These are phyloP conservation scores for Sylvia borin DNA, from an alignment of 2,797 vertebrate genomes.

Conservation along the genomic window DNA sequence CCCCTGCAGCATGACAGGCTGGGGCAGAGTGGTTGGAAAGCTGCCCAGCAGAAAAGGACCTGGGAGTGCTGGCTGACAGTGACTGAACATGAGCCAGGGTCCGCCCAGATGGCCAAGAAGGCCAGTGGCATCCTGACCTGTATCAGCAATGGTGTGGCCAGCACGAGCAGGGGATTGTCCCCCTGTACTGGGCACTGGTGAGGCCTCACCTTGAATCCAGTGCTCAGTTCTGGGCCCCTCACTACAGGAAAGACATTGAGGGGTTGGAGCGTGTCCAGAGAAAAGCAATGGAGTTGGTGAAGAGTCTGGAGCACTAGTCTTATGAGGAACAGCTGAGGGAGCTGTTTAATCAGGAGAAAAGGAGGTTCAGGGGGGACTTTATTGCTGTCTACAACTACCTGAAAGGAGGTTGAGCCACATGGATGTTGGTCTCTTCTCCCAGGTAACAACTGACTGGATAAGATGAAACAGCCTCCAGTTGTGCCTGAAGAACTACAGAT, in stretches of 20 bases:
- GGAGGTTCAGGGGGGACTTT: background rate
- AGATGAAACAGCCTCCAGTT: background rate
- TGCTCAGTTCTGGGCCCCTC: background rate
- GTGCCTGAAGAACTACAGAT: background rate
- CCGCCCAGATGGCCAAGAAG: background rate
- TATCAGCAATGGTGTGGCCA: background rate
- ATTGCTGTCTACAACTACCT: background rate
- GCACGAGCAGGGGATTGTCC: background rate
- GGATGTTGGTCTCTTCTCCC: background rate
- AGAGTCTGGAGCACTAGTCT: background rate
- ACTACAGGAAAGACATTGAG: background rate
- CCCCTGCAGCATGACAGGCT: background rate
- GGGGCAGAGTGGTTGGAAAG: background rate
- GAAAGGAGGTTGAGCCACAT: background rate
- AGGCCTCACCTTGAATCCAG: background rate
- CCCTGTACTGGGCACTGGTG: background rate
- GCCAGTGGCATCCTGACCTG: background rate
- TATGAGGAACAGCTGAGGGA: background rate
- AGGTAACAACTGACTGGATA: background rate
- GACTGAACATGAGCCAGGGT: background rate
- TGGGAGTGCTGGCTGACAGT: background rate
- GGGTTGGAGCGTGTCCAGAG: fast-evolving
- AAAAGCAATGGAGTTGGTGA: background rate
- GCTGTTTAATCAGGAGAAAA: background rate
- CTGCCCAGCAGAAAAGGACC: background rate